Evolutionary conservation across 2,888 invertebrate species (phyloP), one percentile per base, ranked within the genome.

Genomic region (Nomada ferruginata): DNA sequence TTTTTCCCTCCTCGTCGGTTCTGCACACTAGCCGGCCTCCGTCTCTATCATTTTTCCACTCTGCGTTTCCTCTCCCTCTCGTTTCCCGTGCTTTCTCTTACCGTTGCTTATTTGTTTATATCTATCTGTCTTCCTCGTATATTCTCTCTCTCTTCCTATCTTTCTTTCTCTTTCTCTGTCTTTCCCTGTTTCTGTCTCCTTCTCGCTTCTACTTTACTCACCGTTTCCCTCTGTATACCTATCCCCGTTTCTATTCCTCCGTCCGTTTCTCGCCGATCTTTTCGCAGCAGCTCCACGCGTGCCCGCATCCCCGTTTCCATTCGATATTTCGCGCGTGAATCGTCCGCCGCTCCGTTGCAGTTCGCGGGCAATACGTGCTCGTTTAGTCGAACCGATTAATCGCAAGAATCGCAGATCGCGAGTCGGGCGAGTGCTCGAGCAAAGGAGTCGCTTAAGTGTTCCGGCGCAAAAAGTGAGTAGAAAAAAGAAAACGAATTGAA

Each of bases 381-480:
- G 57, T 61, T 68, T 72, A 53, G 29, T 11, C 42, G 36, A 61
- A 63, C 69, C 65, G 36, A 60, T 82, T 76, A 79, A 73, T 71
- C 83, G 68, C 73, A 82, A 76, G 61, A 65, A 73, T 60, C 36
- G 36, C 9, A 36, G 29, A 71, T 5, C 77, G 75, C 55, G 83
- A 66, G 72, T 59, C 63, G 68, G 57, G 65, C 66, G 65, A 68
- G 78, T 53, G 83, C 61, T 77, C 76, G 36, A 66, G 66, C 59
- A 63, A 63, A 74, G 68, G 61, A 63, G 70, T 77, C 74, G 75
- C 72, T 36, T 60, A 86, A 86, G 86, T 86, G 85, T 84, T 63
- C 73, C 61, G 69, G 69, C 69, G 36, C 68, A 53, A 74, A 78
- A 59, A 85, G 85, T 85, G 85, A 85, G 85, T 85, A 85, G 82